These are phyloP conservation scores for Pristionchus mayeri DNA, from an alignment of 2,888 invertebrate species.

Conservation along the genomic window DNA sequence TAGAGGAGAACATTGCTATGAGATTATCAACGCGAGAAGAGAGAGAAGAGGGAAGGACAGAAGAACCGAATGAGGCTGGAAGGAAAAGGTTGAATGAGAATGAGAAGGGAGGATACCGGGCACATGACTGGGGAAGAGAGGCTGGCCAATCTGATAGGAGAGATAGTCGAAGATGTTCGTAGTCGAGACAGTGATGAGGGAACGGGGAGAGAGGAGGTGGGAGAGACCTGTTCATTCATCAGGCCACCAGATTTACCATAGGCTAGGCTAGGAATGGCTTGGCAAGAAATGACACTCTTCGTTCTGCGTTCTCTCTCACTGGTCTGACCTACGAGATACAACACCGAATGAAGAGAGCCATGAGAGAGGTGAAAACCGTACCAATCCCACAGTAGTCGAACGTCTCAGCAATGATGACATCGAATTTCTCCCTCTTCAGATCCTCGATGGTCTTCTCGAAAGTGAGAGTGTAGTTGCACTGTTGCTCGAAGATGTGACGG, in stretches of 20 bases:
- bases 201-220: slow-evolving; percentile 4
- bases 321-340: no score
- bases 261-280: no score
- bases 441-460: neutral
- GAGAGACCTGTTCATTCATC: slow-evolving; percentile 45
- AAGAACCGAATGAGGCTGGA: slow-evolving; percentile 22
- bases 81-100: neutral
- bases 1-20: neutral
- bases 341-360: no score
- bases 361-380: no score
- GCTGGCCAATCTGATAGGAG: slow-evolving; percentile 20
- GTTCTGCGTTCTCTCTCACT: no score
- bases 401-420: slow-evolving; percentile 16
- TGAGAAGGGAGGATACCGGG: neutral
- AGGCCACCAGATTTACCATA: no score
- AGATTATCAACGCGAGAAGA: neutral
- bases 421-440: slow-evolving; percentile 23
- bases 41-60: neutral
- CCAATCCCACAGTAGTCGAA: slow-evolving; percentile 36
- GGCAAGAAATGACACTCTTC: no score
- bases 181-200: slow-evolving; percentile 19
- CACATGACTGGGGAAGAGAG: slow-evolving; percentile 16
- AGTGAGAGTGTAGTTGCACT: slow-evolving; percentile 15
- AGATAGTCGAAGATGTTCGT: slow-evolving; percentile 41
- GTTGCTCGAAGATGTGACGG: neutral